phyloP scores from a whole-genome alignment of 2,888 invertebrate species.

The Mythimna vitellina region DNA sequence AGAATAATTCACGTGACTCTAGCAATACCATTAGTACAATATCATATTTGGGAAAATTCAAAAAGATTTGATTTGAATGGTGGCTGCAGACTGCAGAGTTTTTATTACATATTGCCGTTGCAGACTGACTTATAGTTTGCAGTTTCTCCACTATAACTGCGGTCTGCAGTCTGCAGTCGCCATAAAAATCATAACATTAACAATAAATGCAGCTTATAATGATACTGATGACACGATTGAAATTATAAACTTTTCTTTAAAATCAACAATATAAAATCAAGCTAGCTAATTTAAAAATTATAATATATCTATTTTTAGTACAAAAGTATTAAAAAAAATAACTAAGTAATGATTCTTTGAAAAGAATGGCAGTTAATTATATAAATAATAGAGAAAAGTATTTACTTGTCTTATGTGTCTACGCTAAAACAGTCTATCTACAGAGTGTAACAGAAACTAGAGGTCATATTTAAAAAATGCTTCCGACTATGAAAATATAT shows the following conservation, averaged over 20 bases:
- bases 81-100: background rate
- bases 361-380: constrained; percentile 27
- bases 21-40: constrained; percentile 30
- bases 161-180: background rate
- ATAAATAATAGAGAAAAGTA: constrained; percentile 3
- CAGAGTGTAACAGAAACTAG: too few species aligned
- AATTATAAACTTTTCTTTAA: background rate
- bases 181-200: constrained; percentile 1
- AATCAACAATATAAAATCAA: constrained; percentile 5
- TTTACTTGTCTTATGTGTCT: background rate
- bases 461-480: too few species aligned
- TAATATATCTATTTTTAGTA: constrained; percentile 19
- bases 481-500: too few species aligned
- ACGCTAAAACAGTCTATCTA: constrained; percentile 9
- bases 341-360: constrained; percentile 21
- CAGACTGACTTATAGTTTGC: background rate
- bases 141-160: background rate
- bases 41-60: constrained; percentile 49
- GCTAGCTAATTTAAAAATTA: constrained; percentile 15
- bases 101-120: background rate
- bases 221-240: background rate
- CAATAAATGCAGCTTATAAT: constrained; percentile 9
- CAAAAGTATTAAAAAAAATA: constrained; percentile 37
- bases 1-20: constrained; percentile 51
- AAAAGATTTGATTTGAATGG: background rate